These are phyloP conservation scores for Drosophila fulvimacula DNA, from an alignment of 2,888 invertebrate species.

Conservation along the genomic window DNA sequence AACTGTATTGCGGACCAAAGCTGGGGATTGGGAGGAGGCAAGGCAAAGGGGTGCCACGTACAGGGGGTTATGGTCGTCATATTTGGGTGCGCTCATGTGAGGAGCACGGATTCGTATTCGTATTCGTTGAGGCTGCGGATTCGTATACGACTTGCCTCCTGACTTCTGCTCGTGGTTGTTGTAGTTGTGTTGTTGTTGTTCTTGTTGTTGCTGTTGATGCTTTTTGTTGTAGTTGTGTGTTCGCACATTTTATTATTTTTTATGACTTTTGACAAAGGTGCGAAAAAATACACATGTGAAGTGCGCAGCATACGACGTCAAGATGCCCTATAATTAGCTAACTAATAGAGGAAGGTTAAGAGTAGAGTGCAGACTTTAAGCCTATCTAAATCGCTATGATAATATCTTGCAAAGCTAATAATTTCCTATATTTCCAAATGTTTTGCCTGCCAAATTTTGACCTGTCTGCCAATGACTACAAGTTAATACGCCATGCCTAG, in stretches of 20 bases:
- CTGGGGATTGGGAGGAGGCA: background rate
- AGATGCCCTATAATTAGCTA: conserved; percentile 43
- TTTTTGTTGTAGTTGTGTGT: conserved; percentile 59
- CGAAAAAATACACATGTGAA: conserved; percentile 34
- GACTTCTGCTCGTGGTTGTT: conserved; percentile 16
- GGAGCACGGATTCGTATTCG: conserved; percentile 50
- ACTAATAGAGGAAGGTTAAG: background rate
- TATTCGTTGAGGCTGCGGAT: conserved; percentile 42
- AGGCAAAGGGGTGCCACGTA: background rate
- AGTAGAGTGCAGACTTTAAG: too few relatives aligned
- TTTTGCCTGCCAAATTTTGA: background rate
- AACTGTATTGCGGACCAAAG: conserved; percentile 36
- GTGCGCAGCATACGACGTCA: conserved; percentile 17
- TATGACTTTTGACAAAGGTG: conserved; percentile 75
- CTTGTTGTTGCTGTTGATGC: conserved; percentile 36
- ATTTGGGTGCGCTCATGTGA: conserved; percentile 77
- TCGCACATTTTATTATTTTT: conserved; percentile 79
- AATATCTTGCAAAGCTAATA: background rate
- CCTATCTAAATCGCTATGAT: background rate
- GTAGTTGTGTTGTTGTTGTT: background rate
- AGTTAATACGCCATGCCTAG: conserved; percentile 24
- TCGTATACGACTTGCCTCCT: conserved; percentile 26
- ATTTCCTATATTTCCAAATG: background rate
- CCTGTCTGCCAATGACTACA: background rate
- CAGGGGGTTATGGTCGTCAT: conserved; percentile 53